These are phyloP conservation scores for Phymanthus crucifer DNA, from an alignment of 92 coral and sea anemone genomes.

Conservation along the genomic window DNA sequence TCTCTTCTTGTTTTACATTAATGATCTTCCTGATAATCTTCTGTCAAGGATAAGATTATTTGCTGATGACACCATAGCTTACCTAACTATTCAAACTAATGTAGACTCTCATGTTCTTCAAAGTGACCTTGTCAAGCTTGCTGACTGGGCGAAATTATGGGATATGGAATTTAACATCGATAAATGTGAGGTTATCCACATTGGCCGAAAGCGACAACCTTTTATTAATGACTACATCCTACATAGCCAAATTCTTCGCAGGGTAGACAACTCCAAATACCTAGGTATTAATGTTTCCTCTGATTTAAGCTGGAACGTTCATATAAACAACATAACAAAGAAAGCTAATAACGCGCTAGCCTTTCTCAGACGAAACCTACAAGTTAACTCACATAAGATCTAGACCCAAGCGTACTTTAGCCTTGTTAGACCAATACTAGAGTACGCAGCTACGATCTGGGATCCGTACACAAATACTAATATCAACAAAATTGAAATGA, in stretches of 20 bases:
- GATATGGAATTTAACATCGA: background rate
- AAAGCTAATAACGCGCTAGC: conserved; percentile 37
- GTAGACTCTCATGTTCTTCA: background rate
- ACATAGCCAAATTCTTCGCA: background rate
- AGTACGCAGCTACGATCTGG: conserved; percentile 27
- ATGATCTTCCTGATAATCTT: conserved; percentile 32
- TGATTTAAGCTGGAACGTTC: conserved; percentile 33
- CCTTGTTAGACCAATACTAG: conserved; percentile 25
- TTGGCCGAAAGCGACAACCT: conserved; percentile 18
- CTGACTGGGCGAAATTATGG: conserved; percentile 23
- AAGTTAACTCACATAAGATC: background rate
- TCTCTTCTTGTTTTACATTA: conserved; percentile 35
- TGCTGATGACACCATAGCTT: conserved; percentile 14
- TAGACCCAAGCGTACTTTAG: conserved; percentile 28
- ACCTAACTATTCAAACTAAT: background rate
- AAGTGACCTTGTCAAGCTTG: conserved; percentile 19
- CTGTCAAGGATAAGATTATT: conserved; percentile 35
- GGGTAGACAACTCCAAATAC: conserved; percentile 9
- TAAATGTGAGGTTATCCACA: background rate
- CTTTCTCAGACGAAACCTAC: conserved; percentile 15
- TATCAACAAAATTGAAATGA: conserved; percentile 25
- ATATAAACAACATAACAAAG: conserved; percentile 19
- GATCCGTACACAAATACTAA: conserved; percentile 24
- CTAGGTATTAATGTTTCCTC: conserved; percentile 16
- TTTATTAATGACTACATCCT: background rate